A percentile compares a stretch with the other conserved stretches of the same genome.
phyloP scores from a whole-genome alignment of 2,113 vertebrate species.

The Carassius auratus region DNA sequence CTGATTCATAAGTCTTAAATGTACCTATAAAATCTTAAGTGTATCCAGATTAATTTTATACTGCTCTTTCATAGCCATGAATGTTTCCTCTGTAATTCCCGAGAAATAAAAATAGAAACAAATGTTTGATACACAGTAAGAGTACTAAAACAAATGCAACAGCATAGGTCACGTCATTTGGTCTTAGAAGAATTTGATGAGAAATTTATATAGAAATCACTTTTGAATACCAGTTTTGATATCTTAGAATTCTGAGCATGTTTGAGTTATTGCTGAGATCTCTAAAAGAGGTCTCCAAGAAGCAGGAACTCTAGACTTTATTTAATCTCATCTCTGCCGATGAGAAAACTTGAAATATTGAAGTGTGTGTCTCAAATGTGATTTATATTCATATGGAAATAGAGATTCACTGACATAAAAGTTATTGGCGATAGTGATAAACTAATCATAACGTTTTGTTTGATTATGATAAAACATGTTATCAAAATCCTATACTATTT shows the following conservation, averaged over 20 bases:
- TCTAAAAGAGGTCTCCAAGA: background rate
- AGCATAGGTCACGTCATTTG: background rate
- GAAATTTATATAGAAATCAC: background rate
- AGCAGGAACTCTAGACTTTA: background rate
- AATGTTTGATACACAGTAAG: background rate
- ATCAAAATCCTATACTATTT: no score
- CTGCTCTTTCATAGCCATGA: background rate
- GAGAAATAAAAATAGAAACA: background rate
- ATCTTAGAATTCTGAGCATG: no score
- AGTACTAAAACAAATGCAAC: background rate
- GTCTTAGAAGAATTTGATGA: background rate
- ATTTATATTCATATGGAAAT: no score
- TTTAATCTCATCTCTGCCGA: no score
- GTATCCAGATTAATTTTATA: background rate
- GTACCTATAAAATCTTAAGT: background rate
- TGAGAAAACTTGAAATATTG: no score
- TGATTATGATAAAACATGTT: no score
- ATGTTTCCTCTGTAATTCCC: background rate
- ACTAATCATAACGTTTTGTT: no score
- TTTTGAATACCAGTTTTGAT: no score
- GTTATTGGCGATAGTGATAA: no score
- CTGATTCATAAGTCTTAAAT: background rate
- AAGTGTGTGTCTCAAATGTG: no score
- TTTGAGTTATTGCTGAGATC: no score
- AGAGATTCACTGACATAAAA: no score